Percentiles rank a stretch among this genome's conserved stretches.
Conservation (phyloP, 1,140 invertebrate genomes). For the Diploscapter pachys region DNA sequence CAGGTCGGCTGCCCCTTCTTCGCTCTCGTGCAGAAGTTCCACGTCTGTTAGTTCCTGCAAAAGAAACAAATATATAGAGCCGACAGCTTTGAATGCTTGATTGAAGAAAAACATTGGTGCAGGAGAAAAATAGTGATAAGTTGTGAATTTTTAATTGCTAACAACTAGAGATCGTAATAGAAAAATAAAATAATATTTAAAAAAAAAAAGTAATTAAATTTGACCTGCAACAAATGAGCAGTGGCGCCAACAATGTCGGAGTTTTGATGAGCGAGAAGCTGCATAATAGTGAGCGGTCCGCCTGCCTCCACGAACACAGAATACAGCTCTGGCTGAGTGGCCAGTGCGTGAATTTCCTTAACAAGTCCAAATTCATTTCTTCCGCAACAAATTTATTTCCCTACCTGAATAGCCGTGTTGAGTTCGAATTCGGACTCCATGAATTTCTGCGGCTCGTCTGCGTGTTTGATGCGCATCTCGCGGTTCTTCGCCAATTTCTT, state of each 20-base stretch:
- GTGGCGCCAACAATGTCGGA: slow-evolving; percentile 74
- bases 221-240: slow-evolving; percentile 79
- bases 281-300: slow-evolving; percentile 79
- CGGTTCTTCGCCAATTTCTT: slow-evolving; percentile 89
- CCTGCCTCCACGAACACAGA: slow-evolving; percentile 82
- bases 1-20: slow-evolving; percentile 63
- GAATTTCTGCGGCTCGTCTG: slow-evolving; percentile 91
- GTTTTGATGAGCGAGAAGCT: slow-evolving; percentile 92
- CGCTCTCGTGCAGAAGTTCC: slow-evolving; percentile 82
- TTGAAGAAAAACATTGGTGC: too few species aligned
- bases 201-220: slow-evolving; percentile 50
- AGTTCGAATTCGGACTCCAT: slow-evolving; percentile 98
- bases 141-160: too few species aligned
- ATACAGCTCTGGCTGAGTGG: slow-evolving; percentile 92
- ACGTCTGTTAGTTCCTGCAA: slow-evolving; percentile 89
- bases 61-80: slow-evolving; percentile 29
- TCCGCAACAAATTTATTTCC: background rate
- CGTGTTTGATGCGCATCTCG: slow-evolving; percentile 97
- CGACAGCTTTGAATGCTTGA: too few species aligned
- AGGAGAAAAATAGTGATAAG: too few species aligned
- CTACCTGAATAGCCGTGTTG: slow-evolving; percentile 79
- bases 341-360: slow-evolving; percentile 79
- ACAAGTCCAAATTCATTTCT: background rate
- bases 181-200: slow-evolving; percentile 55
- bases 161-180: too few species aligned